A percentile compares a stretch with the other conserved stretches of the same genome.
Conservation (phyloP, 2,888 invertebrate genomes). For the Noctua fimbriata region DNA sequence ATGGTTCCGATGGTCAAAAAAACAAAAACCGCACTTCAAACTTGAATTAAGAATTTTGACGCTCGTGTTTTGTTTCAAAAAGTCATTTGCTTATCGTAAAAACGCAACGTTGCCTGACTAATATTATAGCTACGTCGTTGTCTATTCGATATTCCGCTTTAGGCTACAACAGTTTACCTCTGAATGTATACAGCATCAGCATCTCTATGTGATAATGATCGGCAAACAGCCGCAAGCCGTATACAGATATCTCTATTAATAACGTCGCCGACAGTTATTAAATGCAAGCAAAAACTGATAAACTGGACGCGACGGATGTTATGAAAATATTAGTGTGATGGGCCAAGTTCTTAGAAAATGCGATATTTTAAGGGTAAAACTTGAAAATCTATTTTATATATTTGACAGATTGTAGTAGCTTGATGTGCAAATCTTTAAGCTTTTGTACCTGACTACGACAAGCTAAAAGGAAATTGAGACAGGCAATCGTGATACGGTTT, state of each 20-base stretch:
- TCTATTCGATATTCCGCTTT: background rate
- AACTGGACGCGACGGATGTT: background rate
- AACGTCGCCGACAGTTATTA: conserved; percentile 30
- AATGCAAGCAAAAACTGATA: conserved; percentile 40
- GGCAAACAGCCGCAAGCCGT: conserved; percentile 56
- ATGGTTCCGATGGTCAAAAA: background rate
- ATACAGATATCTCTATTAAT: conserved; percentile 53
- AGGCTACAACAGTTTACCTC: background rate
- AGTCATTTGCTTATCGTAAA: background rate
- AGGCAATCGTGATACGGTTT: too few relatives aligned
- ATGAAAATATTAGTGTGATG: background rate
- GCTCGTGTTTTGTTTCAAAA: background rate
- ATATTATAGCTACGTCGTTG: background rate
- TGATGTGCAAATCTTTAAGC: too few relatives aligned
- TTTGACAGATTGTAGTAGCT: too few relatives aligned
- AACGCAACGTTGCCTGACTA: background rate
- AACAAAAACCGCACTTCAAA: background rate
- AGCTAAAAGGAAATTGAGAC: too few relatives aligned
- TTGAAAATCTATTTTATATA: too few relatives aligned
- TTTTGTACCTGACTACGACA: too few relatives aligned
- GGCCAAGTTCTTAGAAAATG: conserved; percentile 26
- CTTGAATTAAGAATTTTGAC: background rate
- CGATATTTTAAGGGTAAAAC: too few relatives aligned
- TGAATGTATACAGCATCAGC: background rate
- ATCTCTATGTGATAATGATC: conserved; percentile 24